Percentiles rank a stretch among this genome's conserved stretches.
Evolutionary conservation across 2,888 invertebrate species (phyloP).

Genomic region (Crematogaster levior): DNA sequence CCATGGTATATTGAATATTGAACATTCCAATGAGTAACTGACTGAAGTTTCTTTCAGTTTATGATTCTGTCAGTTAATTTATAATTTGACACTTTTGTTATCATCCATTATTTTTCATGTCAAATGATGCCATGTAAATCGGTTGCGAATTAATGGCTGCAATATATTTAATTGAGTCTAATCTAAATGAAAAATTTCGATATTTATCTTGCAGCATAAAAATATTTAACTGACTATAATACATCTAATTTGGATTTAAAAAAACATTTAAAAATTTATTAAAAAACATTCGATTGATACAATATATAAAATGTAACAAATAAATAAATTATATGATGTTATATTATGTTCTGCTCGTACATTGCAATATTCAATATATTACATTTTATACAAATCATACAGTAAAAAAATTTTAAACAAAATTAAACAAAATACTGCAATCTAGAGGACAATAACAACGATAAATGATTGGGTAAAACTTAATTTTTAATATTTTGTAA

Average conservation of each 20-base stretch:
- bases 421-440: background rate
- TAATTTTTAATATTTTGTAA: background rate
- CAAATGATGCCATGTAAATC: background rate
- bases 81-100: slow-evolving; percentile 6
- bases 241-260: background rate
- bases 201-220: background rate
- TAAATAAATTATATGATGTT: background rate
- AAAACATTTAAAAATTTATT: too few species aligned
- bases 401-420: background rate
- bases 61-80: background rate
- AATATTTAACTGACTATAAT: background rate
- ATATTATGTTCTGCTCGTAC: background rate
- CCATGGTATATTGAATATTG: background rate
- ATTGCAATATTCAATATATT: background rate
- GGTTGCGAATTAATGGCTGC: background rate
- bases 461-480: too few species aligned
- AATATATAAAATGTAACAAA: background rate
- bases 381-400: background rate
- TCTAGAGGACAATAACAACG: background rate
- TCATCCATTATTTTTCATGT: background rate
- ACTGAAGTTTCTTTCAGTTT: background rate
- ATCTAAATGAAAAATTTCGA: background rate
- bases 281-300: background rate
- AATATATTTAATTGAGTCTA: background rate
- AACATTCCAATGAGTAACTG: background rate